These are phyloP conservation scores for Heliconius ethilla DNA, from an alignment of 2,888 invertebrate genomes.

Conservation along the genomic window DNA sequence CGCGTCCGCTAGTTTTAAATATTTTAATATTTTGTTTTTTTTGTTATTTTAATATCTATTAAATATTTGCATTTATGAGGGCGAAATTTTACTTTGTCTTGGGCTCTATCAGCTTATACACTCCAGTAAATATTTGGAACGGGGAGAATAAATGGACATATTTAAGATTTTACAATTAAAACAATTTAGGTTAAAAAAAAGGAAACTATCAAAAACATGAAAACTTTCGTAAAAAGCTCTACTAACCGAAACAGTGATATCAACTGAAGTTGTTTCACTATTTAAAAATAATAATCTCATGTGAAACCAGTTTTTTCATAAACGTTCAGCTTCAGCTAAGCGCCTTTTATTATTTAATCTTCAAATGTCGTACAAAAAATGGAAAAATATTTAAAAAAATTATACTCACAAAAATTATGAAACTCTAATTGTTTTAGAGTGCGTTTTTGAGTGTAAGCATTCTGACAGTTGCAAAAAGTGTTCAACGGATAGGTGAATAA, in stretches of 20 bases:
- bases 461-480: conserved; percentile 32
- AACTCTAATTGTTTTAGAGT: conserved; percentile 33
- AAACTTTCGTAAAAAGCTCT: neutral
- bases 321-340: neutral
- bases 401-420: conserved; percentile 22
- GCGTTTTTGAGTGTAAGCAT: conserved; percentile 26
- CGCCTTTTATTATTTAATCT: conserved; percentile 10
- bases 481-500: conserved; percentile 39
- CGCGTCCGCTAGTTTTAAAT: too few species aligned
- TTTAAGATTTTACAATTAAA: neutral
- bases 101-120: too few species aligned
- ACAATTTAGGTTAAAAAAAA: neutral
- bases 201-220: neutral
- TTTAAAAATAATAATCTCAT: conserved; percentile 15
- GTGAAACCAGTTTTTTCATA: neutral
- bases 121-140: too few species aligned
- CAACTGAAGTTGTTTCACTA: neutral
- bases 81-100: too few species aligned
- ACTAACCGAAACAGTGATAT: neutral
- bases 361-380: conserved; percentile 10
- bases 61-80: too few species aligned
- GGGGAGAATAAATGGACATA: too few species aligned
- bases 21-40: too few species aligned
- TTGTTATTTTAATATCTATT: too few species aligned
- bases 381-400: conserved; percentile 10